phyloP scores from a whole-genome alignment of 2,797 vertebrate species.

The Acanthurus lineatus region DNA sequence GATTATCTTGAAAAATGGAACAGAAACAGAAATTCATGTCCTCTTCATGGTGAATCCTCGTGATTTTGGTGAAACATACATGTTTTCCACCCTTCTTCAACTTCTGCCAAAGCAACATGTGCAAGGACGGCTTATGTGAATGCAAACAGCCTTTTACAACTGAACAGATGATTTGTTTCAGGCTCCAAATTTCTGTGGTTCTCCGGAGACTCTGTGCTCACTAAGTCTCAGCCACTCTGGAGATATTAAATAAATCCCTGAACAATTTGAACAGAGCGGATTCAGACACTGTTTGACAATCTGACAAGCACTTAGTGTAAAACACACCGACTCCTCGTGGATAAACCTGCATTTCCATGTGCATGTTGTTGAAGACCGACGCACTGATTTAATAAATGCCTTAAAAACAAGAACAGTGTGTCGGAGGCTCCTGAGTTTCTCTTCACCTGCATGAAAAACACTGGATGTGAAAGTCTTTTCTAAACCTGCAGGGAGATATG shows the following conservation, averaged over 20 bases:
- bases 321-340: neutral
- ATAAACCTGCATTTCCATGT: neutral
- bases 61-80: no score
- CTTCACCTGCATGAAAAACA: neutral
- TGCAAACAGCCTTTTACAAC: neutral
- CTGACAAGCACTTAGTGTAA: neutral
- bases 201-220: neutral
- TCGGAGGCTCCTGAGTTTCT: neutral
- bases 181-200: neutral
- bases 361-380: neutral
- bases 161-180: neutral
- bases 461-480: neutral
- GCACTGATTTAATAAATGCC: neutral
- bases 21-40: no score
- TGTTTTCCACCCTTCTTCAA: neutral
- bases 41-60: no score
- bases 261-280: neutral
- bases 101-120: neutral
- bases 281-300: neutral
- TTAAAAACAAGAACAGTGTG: neutral
- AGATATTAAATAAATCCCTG: neutral
- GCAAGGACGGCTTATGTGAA: neutral
- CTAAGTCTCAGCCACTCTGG: neutral
- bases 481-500: neutral
- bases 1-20: no score